Conservation (phyloP, 2,797 vertebrate species). For the Podarcis siculus region DNA sequence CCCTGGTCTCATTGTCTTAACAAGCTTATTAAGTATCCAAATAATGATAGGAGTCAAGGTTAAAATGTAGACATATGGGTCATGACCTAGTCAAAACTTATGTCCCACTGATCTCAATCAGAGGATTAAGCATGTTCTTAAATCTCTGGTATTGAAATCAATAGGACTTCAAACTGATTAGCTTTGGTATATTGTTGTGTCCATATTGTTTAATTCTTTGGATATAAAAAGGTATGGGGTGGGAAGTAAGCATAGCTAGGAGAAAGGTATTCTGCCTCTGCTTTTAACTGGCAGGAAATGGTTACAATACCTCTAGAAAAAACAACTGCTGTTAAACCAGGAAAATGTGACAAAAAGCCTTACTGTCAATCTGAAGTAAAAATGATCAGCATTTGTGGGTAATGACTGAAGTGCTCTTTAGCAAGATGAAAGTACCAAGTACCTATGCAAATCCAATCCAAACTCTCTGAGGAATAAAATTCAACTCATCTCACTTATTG, state of each 20-base stretch:
- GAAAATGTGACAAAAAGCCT: background rate
- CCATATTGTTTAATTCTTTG: conserved; percentile 44
- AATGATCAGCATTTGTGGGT: conserved; percentile 13
- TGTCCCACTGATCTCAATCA: background rate
- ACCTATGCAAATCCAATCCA: conserved; percentile 67
- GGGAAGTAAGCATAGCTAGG: background rate
- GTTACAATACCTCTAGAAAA: no score
- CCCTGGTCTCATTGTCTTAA: background rate
- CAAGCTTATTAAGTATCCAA: conserved; percentile 5
- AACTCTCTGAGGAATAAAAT: conserved; percentile 50
- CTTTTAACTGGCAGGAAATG: background rate
- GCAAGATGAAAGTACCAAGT: conserved; percentile 10
- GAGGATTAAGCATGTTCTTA: conserved; percentile 19
- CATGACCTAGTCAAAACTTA: background rate
- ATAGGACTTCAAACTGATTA: background rate
- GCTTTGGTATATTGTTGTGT: conserved; percentile 26
- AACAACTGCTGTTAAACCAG: background rate
- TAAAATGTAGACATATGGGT: conserved; percentile 35
- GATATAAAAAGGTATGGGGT: conserved; percentile 28
- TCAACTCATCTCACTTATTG: conserved; percentile 53
- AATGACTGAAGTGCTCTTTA: conserved; percentile 28
- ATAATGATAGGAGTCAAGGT: conserved; percentile 42
- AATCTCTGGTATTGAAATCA: background rate
- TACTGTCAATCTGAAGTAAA: background rate
- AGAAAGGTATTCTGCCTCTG: background rate